A percentile compares a stretch with the other conserved stretches of the same genome.
phyloP scores from a whole-genome alignment of 1,140 invertebrate species.

The Brachionus calyciflorus region DNA sequence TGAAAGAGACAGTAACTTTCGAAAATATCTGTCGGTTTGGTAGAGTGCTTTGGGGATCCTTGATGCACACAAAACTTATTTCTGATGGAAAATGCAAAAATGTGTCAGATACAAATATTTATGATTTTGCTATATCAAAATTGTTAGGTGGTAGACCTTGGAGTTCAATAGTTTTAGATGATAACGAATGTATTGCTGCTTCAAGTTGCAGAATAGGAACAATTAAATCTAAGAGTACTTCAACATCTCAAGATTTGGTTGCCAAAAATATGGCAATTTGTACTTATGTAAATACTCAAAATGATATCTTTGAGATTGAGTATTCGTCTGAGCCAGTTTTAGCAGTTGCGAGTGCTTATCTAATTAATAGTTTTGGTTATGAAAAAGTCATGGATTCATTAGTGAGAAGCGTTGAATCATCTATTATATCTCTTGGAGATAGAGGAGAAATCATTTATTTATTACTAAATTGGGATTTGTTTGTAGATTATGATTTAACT shows the following conservation, averaged over 20 bases:
- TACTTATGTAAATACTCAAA: neutral
- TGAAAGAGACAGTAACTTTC: neutral
- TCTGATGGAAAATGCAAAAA: neutral
- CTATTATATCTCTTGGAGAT: neutral
- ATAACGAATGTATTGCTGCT: neutral
- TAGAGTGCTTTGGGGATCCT: conserved; percentile 6
- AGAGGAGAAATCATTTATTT: conserved; percentile 3
- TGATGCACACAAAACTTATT: neutral
- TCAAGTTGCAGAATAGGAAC: neutral
- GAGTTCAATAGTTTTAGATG: neutral
- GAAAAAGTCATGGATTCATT: neutral
- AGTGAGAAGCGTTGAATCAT: neutral
- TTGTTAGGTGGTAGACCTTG: neutral
- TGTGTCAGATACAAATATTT: neutral
- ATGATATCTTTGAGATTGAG: conserved; percentile 7
- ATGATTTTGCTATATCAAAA: conserved; percentile 3
- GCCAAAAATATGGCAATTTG: conserved; percentile 16
- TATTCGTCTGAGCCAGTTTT: conserved; percentile 3
- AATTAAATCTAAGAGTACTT: neutral
- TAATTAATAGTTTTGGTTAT: neutral
- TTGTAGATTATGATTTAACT: neutral
- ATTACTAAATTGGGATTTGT: neutral
- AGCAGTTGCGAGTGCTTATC: conserved; percentile 2
- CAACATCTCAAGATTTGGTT: conserved; percentile 4
- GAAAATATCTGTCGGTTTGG: conserved; percentile 11